Conservation (phyloP, 2,113 vertebrate genomes). For the Rynchops niger region DNA sequence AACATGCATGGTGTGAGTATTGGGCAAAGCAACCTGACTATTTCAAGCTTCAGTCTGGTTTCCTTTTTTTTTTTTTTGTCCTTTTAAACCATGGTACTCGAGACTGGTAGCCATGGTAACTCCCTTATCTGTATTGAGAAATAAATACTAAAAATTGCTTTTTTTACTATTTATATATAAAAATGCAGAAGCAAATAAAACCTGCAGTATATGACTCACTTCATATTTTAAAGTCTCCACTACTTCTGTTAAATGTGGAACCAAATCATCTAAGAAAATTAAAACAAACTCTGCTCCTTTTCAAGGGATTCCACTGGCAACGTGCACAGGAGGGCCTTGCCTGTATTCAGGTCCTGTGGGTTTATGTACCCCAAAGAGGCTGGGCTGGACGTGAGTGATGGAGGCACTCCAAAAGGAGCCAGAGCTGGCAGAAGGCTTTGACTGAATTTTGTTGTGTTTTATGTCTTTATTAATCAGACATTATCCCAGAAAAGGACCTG, state of each 20-base stretch:
- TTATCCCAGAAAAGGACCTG: background rate
- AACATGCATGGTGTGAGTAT: background rate
- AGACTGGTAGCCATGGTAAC: slow-evolving; percentile 31
- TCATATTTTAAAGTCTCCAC: slow-evolving; percentile 5
- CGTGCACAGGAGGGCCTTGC: background rate
- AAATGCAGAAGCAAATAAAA: slow-evolving; percentile 50
- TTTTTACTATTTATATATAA: slow-evolving; percentile 52
- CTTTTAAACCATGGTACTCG: background rate
- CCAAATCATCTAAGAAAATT: background rate
- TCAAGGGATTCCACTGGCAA: background rate
- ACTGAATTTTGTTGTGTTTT: background rate
- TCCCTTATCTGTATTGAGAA: slow-evolving; percentile 47
- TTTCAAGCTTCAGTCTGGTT: slow-evolving; percentile 35
- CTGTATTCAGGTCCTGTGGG: background rate
- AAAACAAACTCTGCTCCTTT: background rate
- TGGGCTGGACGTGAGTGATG: background rate
- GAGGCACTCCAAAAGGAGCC: background rate
- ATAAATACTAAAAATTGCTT: slow-evolving; percentile 57
- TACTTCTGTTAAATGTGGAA: background rate
- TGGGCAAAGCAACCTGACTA: background rate
- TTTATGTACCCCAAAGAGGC: background rate
- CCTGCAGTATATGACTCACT: slow-evolving; percentile 40
- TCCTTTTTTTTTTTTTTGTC: background rate
- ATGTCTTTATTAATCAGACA: background rate
- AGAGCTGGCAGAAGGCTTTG: background rate